phyloP scores from a whole-genome alignment of 37 sponge, comb jelly and placozoan species.

The Amphimedon queenslandica region DNA sequence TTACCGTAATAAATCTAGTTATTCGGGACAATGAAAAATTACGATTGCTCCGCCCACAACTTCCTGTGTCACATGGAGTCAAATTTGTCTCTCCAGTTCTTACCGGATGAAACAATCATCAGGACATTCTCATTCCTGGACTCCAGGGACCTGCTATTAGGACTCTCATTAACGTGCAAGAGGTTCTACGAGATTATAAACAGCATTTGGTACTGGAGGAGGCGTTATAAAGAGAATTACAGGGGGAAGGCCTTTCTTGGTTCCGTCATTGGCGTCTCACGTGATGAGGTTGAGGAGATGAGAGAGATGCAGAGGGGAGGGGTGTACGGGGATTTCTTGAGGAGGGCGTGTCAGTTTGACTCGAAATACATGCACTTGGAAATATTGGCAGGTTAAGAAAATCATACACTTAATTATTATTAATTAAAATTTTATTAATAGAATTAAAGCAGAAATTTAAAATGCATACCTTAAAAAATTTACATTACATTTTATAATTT shows the following conservation, averaged over 20 bases:
- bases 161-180: conserved; percentile 15
- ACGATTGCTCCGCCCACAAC: too few species aligned
- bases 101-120: conserved; percentile 37
- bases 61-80: conserved; percentile 9
- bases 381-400: conserved; percentile 8
- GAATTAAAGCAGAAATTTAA: too few species aligned
- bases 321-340: conserved; percentile 17
- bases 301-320: conserved; percentile 26
- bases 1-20: too few species aligned
- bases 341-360: neutral
- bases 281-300: neutral
- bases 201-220: conserved; percentile 44
- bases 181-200: conserved; percentile 11
- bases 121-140: conserved; percentile 33
- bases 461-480: too few species aligned
- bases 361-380: neutral
- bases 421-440: too few species aligned
- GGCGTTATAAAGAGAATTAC: conserved; percentile 3
- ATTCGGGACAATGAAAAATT: too few species aligned
- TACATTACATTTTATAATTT: too few species aligned
- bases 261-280: neutral
- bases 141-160: neutral
- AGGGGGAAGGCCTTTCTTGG: neutral
- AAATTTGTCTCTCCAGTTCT: conserved; percentile 5
- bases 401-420: neutral